phyloP scores from a whole-genome alignment of 2,797 vertebrate species.

The Coccyzus lansbergi region DNA sequence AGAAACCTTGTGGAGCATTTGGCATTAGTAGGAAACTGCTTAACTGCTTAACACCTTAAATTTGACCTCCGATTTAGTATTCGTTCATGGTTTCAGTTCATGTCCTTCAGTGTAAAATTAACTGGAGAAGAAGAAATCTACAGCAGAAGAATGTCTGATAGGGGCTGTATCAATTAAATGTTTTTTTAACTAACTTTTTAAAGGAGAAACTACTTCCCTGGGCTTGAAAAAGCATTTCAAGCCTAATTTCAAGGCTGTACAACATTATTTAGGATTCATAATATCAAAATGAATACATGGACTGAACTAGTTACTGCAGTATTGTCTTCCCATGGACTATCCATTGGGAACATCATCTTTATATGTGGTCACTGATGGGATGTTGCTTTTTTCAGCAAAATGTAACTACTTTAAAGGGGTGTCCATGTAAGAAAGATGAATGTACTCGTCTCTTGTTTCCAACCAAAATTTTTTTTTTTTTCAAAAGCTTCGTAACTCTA shows the following conservation, averaged over 20 bases:
- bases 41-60: too few species aligned
- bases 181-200: background rate
- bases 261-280: background rate
- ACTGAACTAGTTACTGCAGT: background rate
- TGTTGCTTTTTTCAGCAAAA: constrained; percentile 6
- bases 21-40: background rate
- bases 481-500: background rate
- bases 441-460: constrained; percentile 16
- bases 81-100: background rate
- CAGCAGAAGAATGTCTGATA: background rate
- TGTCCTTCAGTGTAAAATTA: background rate
- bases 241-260: background rate
- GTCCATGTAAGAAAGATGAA: background rate
- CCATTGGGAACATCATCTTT: background rate
- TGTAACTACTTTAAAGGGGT: background rate
- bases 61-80: background rate
- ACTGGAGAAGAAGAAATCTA: background rate
- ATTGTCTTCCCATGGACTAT: background rate
- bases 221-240: background rate
- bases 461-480: constrained; percentile 21
- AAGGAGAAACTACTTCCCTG: background rate
- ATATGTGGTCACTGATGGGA: background rate
- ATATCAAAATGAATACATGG: background rate
- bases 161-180: background rate
- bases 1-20: background rate